phyloP scores from a whole-genome alignment of 2,797 vertebrate species.

The Anguilla marmorata region DNA sequence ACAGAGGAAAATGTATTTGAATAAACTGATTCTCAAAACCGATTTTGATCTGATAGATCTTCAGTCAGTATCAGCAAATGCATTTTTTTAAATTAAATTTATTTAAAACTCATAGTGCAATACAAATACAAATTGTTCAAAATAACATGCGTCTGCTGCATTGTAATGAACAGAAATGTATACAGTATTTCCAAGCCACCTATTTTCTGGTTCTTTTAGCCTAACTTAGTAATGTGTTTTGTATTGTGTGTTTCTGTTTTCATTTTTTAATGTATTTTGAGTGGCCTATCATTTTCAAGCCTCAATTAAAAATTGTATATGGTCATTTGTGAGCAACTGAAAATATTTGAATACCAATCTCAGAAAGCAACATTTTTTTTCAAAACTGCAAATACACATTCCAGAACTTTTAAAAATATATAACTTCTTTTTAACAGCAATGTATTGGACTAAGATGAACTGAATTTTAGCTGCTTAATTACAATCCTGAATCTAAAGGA shows the following conservation, averaged over 20 bases:
- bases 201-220: not conserved
- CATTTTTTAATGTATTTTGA: not conserved
- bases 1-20: not conserved
- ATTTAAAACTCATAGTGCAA: not conserved
- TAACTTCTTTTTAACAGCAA: not conserved
- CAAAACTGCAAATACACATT: not conserved
- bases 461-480: not conserved
- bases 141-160: not conserved
- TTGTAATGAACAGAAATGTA: constrained; percentile 15
- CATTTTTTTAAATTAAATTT: not conserved
- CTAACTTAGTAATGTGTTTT: constrained; percentile 1
- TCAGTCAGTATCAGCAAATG: not conserved
- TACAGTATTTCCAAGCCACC: not conserved
- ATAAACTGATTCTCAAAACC: not conserved
- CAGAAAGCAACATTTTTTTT: not conserved
- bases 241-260: not conserved
- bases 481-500: not conserved
- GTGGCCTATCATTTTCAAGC: constrained; percentile 8
- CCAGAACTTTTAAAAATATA: not conserved
- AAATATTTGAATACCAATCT: constrained; percentile 11
- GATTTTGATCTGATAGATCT: not conserved
- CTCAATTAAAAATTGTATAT: not conserved
- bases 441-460: not conserved
- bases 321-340: not conserved
- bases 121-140: not conserved